Evolutionary conservation across 2,888 invertebrate species (phyloP), one percentile per base, ranked within the genome.

Genomic region (Lymantria monacha): DNA sequence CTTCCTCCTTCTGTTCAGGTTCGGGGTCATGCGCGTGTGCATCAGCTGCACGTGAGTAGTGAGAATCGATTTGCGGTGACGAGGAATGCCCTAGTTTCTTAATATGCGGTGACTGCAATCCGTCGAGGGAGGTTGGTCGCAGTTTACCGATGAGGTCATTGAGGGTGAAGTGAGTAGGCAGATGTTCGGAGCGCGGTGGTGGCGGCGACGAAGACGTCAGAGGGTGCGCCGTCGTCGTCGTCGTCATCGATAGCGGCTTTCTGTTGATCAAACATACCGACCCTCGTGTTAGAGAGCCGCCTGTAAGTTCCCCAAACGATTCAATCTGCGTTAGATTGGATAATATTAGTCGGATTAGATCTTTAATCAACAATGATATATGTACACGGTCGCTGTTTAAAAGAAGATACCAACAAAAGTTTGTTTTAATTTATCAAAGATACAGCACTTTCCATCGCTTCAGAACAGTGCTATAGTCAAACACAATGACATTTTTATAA

Each of bases 11-110:
- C 55, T 83, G 83, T 55, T 85, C 83, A 55, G 85, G 81, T 59
- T 85, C 87, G 55, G 85, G 83, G 42, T 85, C 88, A 62, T 87
- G 86, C 45, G 85, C 70, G 49, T 91, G 91, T 30, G 90, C 87
- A 57, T 91, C 91, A 2, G 90, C 73, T 41, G 91, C 90, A 12
- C 93, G 92, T 52, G 93, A 92, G 74, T 93, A 93, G 63, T 93
- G 92, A 42, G 92, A 92, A 68, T 93, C 87, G 57, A 93, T 93
- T 74, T 93, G 93, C 33, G 93, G 93, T 22, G 93, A 91, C 48
- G 92, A 86, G 59, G 93, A 92, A 33, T 89, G 81, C 46, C 87
- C 85, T 58, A 91, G 85, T 54, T 87, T 85, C 74, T 91, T 89
- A 59, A 90, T 80, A 55, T 89, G 87, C 52, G 92, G 83, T 31